Evolutionary conservation across 2,113 vertebrate genomes (phyloP).

Genomic region (Pedionomus torquatus): DNA sequence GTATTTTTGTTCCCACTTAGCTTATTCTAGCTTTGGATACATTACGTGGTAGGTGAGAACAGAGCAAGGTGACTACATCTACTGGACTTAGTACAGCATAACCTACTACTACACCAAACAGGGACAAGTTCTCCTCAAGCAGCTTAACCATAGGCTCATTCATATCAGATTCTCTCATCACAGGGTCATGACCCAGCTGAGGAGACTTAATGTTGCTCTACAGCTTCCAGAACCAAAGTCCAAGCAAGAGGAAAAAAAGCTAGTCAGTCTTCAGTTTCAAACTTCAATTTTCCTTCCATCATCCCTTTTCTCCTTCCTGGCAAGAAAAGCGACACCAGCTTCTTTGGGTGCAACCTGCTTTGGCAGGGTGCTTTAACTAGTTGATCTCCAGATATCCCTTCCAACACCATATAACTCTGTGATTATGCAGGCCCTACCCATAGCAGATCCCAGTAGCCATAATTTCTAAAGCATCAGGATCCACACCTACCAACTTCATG

Average conservation of each 20-base stretch:
- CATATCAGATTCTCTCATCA: not conserved
- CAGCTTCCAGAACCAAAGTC: not conserved
- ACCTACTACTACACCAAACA: not conserved
- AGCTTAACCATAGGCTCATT: not conserved
- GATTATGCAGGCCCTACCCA: not conserved
- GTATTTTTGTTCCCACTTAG: not conserved
- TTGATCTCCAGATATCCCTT: no score
- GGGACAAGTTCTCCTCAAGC: not conserved
- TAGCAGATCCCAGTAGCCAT: not conserved
- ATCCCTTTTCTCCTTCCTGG: not conserved
- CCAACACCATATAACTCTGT: no score
- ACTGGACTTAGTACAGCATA: not conserved
- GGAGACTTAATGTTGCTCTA: not conserved
- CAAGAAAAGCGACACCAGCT: not conserved
- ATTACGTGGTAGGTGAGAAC: not conserved
- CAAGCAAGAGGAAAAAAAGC: not conserved
- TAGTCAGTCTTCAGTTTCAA: not conserved
- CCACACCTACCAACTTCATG: not conserved
- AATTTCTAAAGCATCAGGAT: not conserved
- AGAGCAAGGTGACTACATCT: not conserved
- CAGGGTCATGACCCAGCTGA: not conserved
- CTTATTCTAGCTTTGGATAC: not conserved
- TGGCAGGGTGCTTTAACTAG: no score
- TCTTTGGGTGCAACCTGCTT: not conserved
- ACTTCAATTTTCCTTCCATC: not conserved